These are phyloP conservation scores for Proterorhinus semilunaris DNA, from an alignment of 2,113 vertebrate species.

Conservation along the genomic window DNA sequence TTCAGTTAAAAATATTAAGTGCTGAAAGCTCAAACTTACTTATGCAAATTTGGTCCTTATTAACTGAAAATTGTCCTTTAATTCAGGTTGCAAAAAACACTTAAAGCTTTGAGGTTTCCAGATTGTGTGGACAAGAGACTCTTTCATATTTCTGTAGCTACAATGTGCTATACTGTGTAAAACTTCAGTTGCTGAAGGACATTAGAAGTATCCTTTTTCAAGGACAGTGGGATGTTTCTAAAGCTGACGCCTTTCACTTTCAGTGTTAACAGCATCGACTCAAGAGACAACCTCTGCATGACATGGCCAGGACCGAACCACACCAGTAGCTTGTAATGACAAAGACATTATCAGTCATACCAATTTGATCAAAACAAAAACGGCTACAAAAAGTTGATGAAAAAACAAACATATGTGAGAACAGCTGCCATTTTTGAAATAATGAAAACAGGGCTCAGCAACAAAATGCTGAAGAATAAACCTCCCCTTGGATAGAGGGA, in stretches of 20 bases:
- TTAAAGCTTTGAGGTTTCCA: neutral
- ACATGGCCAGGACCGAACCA: constrained; percentile 13
- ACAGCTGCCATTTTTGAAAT: constrained; percentile 81
- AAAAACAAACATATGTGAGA: constrained; percentile 51
- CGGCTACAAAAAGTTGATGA: constrained; percentile 34
- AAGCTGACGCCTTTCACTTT: constrained; percentile 1
- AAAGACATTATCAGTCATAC: constrained; percentile 74
- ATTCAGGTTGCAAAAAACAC: neutral
- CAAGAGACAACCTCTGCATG: constrained; percentile 2
- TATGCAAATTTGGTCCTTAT: neutral
- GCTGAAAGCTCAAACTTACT: constrained; percentile 3
- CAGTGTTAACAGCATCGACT: constrained; percentile 5
- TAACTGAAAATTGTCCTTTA: neutral
- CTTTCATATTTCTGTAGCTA: constrained; percentile 1
- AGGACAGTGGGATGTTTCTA: constrained; percentile 5
- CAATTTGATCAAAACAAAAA: constrained; percentile 55
- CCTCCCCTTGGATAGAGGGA: constrained; percentile 36
- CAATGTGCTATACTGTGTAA: constrained; percentile 17
- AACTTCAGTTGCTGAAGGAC: constrained; percentile 56
- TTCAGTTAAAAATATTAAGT: neutral
- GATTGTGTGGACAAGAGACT: neutral
- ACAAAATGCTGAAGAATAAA: constrained; percentile 42
- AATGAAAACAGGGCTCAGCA: constrained; percentile 69
- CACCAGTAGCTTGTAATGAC: constrained; percentile 63
- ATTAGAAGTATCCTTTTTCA: constrained; percentile 13